Evolutionary conservation across 2,797 vertebrate genomes (phyloP).

Genomic region (Hybognathus amarus): DNA sequence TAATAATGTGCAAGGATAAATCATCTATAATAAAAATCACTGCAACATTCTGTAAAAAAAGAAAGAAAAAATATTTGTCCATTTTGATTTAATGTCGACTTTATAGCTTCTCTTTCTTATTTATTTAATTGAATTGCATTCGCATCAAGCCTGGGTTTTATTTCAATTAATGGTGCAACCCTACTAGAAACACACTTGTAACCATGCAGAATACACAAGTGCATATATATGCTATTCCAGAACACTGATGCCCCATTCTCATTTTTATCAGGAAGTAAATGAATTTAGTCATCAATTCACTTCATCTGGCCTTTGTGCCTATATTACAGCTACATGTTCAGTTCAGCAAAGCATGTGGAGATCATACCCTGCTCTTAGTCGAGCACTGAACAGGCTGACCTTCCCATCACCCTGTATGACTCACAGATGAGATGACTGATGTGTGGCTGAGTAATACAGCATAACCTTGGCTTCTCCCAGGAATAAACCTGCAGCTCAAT

Average conservation of each 20-base stretch:
- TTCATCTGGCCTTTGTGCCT: background rate
- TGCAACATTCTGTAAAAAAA: too few relatives aligned
- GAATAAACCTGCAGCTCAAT: constrained; percentile 36
- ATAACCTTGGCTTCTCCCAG: constrained; percentile 17
- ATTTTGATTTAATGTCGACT: background rate
- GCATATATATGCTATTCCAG: background rate
- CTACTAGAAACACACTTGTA: background rate
- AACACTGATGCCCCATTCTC: background rate
- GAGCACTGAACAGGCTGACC: constrained; percentile 13
- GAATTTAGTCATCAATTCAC: background rate
- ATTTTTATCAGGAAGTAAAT: background rate
- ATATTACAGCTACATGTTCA: background rate
- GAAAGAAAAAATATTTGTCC: background rate
- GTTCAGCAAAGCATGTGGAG: constrained; percentile 18
- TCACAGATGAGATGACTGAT: constrained; percentile 45
- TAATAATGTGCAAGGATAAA: too few relatives aligned
- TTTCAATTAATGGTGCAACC: background rate
- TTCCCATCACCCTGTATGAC: constrained; percentile 39
- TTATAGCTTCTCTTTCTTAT: background rate
- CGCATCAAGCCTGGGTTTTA: background rate
- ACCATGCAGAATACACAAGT: background rate
- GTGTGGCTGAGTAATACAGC: constrained; percentile 43
- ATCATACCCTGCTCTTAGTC: constrained; percentile 22
- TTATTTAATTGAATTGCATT: background rate
- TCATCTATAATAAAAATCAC: too few relatives aligned